Conservation (phyloP, 2,888 invertebrate species). For the Eristalis pertinax region DNA sequence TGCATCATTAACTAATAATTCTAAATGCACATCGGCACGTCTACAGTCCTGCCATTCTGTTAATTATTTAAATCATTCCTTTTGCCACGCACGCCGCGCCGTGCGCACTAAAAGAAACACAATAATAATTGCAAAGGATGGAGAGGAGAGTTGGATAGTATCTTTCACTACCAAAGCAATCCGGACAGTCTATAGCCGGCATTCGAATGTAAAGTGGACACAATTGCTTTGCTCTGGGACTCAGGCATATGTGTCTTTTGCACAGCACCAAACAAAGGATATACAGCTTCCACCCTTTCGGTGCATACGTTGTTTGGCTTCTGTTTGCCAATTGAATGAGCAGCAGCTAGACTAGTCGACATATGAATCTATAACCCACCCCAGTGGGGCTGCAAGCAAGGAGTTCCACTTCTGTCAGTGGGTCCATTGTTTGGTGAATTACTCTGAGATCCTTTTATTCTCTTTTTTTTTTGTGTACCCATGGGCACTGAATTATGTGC, state of each 20-base stretch:
- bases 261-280: constrained; percentile 11
- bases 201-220: constrained; percentile 34
- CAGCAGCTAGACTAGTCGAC: constrained; percentile 14
- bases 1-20: constrained; percentile 31
- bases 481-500: constrained; percentile 47
- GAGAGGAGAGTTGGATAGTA: not conserved
- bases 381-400: constrained; percentile 14
- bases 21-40: constrained; percentile 19
- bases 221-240: constrained; percentile 32
- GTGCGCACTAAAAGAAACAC: constrained; percentile 1
- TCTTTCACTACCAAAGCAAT: constrained; percentile 42
- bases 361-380: not conserved
- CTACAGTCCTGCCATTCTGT: not conserved
- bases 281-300: constrained; percentile 40
- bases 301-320: constrained; percentile 29
- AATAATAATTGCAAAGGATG: constrained; percentile 20
- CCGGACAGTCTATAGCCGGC: constrained; percentile 46
- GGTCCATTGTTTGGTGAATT: constrained; percentile 65
- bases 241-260: constrained; percentile 15
- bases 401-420: constrained; percentile 33
- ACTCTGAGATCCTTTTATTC: constrained; percentile 40
- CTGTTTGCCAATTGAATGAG: constrained; percentile 15
- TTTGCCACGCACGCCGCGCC: not conserved
- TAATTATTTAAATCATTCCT: constrained; percentile 36
- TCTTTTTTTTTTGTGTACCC: not conserved